A percentile compares a stretch with the other conserved stretches of the same genome.
Conservation (phyloP, 23 tunicate species). For the Aplidium turbinatum region DNA sequence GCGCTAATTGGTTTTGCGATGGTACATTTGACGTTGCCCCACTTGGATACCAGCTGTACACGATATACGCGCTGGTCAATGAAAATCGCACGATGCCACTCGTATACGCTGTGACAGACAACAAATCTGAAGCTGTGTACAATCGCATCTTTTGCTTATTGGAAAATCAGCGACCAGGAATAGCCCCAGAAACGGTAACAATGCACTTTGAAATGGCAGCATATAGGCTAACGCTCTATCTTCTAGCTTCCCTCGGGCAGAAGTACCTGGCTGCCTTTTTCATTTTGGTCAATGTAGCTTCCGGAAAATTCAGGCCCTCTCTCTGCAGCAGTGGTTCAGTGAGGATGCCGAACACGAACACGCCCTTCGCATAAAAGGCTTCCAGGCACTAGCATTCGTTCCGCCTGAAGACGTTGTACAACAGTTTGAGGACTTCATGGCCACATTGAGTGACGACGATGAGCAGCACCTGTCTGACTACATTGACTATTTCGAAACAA, state of each 20-base stretch:
- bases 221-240: constrained; percentile 19
- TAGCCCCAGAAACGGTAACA: constrained; percentile 32
- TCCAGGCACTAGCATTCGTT: no score
- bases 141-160: constrained; percentile 23
- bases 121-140: constrained; percentile 21
- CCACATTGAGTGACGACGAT: no score
- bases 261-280: constrained; percentile 21
- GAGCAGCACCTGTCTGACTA: no score
- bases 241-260: constrained; percentile 15
- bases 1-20: constrained; percentile 33
- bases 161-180: constrained; percentile 20
- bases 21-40: constrained; percentile 31
- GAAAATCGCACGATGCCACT: constrained; percentile 24
- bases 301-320: constrained; percentile 24
- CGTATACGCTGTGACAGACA: constrained; percentile 11
- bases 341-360: no score
- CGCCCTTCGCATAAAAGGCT: no score
- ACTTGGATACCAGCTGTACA: constrained; percentile 26
- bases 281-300: constrained; percentile 19
- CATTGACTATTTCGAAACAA: no score
- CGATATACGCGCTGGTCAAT: constrained; percentile 28
- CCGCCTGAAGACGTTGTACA: no score
- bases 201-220: constrained; percentile 30
- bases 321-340: no score
- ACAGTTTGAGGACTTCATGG: no score